Evolutionary conservation across 1,140 invertebrate species (phyloP), one percentile per base, ranked within the genome.

Genomic region (Palaemon carinicauda): DNA sequence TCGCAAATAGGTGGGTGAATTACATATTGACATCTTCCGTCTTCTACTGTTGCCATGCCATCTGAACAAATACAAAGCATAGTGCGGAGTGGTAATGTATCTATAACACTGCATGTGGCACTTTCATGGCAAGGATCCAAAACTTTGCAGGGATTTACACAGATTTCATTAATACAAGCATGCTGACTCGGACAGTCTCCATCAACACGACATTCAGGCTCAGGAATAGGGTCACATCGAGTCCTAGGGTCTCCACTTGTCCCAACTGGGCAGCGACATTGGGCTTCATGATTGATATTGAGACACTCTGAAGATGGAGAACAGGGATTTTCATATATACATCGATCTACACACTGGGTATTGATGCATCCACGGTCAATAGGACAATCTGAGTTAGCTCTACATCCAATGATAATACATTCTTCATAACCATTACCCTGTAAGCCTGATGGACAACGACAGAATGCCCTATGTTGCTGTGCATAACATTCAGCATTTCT

Each of bases 361-460:
- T 97, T 96, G 65, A 95, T 94, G 90, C 97, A 98, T 88, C 96
- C 94, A 90, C 95, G 94, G 89, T 97, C 95, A 51, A 93, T 92
- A 1, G 96, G 96, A 92, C 97, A 98, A 87, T 98, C 97, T 84
- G 95, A 95, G 91, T 97, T 96, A 80, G 95, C 95, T 89, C 94
- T 94, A 92, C 97, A 98, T n/a, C 96, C 97, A 60, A 97, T 94
- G 10, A 96, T 93, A 82, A 93, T 93, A 90, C 96, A 97, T 80
- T 94, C 93, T 27, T 80, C 93, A 84, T 94, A 94, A 2, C 96
- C 94, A 92, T 97, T 95, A 54, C 96, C 96, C 88, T 96, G 93
- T 89, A 95, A 96, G 71, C 96, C 96, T 87, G 94, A 93, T 12
- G 93, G 92, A 90, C 97, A 98, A 75, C 95, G 93, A 91, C 97